Conservation (phyloP, 2,797 vertebrate genomes). For the Brachymystax lenok region DNA sequence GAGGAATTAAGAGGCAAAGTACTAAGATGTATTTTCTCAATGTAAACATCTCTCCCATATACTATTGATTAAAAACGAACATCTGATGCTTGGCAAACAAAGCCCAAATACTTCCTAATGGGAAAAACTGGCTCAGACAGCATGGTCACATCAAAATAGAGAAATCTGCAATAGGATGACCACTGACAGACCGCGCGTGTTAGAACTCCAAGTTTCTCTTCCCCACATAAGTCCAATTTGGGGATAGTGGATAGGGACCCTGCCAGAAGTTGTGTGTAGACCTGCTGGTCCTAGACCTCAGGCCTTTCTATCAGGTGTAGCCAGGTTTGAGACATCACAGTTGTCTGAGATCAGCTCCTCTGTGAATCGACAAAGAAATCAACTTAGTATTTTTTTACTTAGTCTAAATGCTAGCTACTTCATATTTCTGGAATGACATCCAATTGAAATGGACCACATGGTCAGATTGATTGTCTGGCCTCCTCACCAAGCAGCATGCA, state of each 20-base stretch:
- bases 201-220: no score
- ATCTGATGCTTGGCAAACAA: not conserved
- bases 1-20: not conserved
- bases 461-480: not conserved
- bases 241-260: not conserved
- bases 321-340: conserved; percentile 83
- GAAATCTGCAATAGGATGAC: not conserved
- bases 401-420: not conserved
- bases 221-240: not conserved
- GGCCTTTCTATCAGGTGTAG: conserved; percentile 85
- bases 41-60: conserved; percentile 3
- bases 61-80: not conserved
- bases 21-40: conserved; percentile 1
- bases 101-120: not conserved
- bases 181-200: not conserved
- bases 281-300: conserved; percentile 54
- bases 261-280: not conserved
- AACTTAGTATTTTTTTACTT: not conserved
- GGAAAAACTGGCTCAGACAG: not conserved
- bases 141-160: not conserved
- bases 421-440: not conserved
- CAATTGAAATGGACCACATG: not conserved
- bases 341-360: conserved; percentile 86
- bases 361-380: conserved; percentile 38
- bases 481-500: conserved; percentile 94